Conservation (phyloP, 2,888 invertebrate genomes). For the Lasioglossum oenotherae region DNA sequence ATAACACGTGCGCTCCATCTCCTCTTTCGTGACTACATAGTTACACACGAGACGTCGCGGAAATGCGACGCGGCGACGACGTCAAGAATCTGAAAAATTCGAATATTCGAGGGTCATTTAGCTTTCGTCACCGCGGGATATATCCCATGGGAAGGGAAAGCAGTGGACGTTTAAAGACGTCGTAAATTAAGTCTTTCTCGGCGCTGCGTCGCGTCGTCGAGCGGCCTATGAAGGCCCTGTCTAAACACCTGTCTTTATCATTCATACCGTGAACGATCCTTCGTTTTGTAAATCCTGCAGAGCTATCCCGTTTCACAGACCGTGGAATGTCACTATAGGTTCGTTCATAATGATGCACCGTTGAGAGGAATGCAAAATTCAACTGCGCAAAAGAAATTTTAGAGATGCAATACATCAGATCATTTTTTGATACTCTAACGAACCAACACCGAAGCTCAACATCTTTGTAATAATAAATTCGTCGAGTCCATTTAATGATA, state of each 20-base stretch:
- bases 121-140: neutral
- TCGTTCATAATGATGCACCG: neutral
- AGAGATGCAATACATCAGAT: neutral
- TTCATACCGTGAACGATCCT: neutral
- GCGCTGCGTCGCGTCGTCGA: neutral
- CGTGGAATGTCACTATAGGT: neutral
- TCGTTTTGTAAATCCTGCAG: neutral
- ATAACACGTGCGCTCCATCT: neutral
- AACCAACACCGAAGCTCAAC: no score
- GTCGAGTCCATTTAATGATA: no score
- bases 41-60: neutral
- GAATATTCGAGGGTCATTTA: neutral
- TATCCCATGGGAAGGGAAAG: neutral
- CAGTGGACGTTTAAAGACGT: neutral
- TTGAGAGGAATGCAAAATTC: neutral
- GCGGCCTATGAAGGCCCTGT: neutral
- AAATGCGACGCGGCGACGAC: neutral
- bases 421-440: no score
- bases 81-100: neutral
- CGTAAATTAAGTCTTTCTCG: conserved; percentile 6
- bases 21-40: neutral
- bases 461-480: no score
- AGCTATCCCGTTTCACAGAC: neutral
- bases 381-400: neutral
- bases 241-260: conserved; percentile 8